Evolutionary conservation across 2,113 vertebrate species (phyloP), one percentile per base, ranked within the genome.

Genomic region (Ursus arctos): DNA sequence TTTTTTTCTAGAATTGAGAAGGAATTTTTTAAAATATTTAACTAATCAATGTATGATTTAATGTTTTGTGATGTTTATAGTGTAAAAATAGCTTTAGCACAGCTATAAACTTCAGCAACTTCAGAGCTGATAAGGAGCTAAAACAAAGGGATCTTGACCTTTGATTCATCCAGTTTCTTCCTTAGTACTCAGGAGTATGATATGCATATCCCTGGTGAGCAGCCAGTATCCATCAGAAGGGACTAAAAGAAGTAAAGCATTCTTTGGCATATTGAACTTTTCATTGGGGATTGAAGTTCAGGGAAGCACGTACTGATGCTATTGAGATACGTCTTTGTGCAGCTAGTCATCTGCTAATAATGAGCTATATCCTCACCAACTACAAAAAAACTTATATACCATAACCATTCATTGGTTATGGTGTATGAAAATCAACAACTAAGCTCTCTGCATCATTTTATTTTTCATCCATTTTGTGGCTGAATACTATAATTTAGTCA

Each of bases 301-400:
- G 6, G 2, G 0, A 65, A 33, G 5, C 0, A 18, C 11, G 2
- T 9, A 36, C 2, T 12, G 36, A 43, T 55, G 0, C 5, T 71
- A 10, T 7, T 26, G 19, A 79, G 24, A 49, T 10, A 47, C 0
- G 1, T 16, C 6, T 82, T 51, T 76, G 4, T 59, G 5, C 2
- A 71, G 9, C 14, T 15, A 61, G 22, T 2, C 21, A 6, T 47
- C n/a, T 71, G 26, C 1, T 63, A 51, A 84, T 22, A 19, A 4
- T n/a, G 21, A 57, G 1, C 4, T 67, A 6, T 10, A 53, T 43
- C 6, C 4, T 49, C 24, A 49, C 8, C 49, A 53, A 47, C 7
- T 67, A 36, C 51, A 18, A 47, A 79, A 43, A 0, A 51, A 65
- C 28, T 63, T 57, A 4, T 4, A 69, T 33, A 22, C 1, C 19